Percentiles rank a stretch among this genome's conserved stretches.
Evolutionary conservation across 2,888 invertebrate genomes (phyloP).

Genomic region (Epirrhoe alternata): DNA sequence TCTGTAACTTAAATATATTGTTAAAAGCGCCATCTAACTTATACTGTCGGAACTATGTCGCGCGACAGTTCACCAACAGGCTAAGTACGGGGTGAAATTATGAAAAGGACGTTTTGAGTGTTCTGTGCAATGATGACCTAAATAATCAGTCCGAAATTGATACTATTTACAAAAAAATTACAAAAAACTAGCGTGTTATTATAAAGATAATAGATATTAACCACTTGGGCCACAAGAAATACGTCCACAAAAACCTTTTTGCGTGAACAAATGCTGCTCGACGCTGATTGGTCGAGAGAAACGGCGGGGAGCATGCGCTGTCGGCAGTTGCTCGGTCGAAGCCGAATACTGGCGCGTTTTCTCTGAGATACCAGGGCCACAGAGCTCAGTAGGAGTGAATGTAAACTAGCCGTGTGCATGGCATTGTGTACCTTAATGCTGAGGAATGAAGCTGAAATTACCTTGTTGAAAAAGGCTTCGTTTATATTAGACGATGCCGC

Average conservation of each 20-base stretch:
- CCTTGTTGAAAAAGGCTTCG: conserved; percentile 38
- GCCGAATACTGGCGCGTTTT: conserved; percentile 84
- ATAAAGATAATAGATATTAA: conserved; percentile 3
- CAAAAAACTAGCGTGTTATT: conserved; percentile 3
- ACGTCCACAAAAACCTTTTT: conserved; percentile 54
- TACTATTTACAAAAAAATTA: neutral
- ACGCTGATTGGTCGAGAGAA: conserved; percentile 73
- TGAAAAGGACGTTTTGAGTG: conserved; percentile 20
- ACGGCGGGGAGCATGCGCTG: conserved; percentile 82
- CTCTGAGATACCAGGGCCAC: conserved; percentile 81
- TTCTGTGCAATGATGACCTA: neutral
- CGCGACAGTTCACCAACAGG: conserved; percentile 50
- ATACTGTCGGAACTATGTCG: conserved; percentile 65
- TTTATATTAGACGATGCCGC: conserved; percentile 68
- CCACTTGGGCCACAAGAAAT: conserved; percentile 43
- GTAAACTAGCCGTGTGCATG: conserved; percentile 39
- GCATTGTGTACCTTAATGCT: conserved; percentile 48
- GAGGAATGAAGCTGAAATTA: conserved; percentile 46
- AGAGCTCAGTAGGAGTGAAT: conserved; percentile 80
- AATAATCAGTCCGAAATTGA: neutral
- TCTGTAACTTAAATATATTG: conserved; percentile 49
- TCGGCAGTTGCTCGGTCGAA: conserved; percentile 73
- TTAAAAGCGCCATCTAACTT: conserved; percentile 76
- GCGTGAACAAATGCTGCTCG: conserved; percentile 59
- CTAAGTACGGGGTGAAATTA: conserved; percentile 35